Conservation (phyloP, 2,797 vertebrate species). For the Poecilia picta region DNA sequence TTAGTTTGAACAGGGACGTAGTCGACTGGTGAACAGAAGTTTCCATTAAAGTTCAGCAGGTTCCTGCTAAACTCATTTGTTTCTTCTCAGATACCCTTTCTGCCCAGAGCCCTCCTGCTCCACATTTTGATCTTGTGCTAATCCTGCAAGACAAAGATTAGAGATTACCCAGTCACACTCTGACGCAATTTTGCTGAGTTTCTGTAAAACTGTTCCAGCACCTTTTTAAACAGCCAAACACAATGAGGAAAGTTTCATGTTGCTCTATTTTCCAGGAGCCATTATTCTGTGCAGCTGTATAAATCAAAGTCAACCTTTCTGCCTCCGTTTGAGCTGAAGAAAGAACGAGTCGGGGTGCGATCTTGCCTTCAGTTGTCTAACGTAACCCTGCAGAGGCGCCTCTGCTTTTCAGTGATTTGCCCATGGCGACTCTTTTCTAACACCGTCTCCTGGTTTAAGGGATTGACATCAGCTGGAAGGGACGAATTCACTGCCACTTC, state of each 20-base stretch:
- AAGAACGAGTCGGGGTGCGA: constrained; percentile 21
- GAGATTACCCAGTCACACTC: constrained; percentile 2
- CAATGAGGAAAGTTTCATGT: neutral
- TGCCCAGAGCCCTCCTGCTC: neutral
- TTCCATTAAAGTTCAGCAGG: neutral
- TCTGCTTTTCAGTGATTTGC: neutral
- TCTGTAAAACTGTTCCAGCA: neutral
- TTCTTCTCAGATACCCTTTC: neutral
- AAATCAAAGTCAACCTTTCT: constrained; percentile 14
- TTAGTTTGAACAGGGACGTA: neutral
- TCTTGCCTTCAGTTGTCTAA: constrained; percentile 7
- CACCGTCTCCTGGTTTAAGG: neutral
- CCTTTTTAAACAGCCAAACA: neutral
- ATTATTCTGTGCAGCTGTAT: neutral
- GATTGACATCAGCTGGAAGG: constrained; percentile 27
- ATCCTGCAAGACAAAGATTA: constrained; percentile 25
- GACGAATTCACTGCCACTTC: constrained; percentile 13
- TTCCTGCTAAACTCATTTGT: neutral
- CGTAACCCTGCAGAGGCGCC: constrained; percentile 12
- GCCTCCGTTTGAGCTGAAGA: neutral
- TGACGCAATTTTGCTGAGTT: constrained; percentile 1
- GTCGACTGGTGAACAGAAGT: neutral
- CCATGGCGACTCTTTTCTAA: neutral
- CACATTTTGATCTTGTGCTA: constrained; percentile 2
- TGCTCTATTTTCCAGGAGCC: neutral